phyloP scores from a whole-genome alignment of 2,113 vertebrate species.

The Burhinus bistriatus region DNA sequence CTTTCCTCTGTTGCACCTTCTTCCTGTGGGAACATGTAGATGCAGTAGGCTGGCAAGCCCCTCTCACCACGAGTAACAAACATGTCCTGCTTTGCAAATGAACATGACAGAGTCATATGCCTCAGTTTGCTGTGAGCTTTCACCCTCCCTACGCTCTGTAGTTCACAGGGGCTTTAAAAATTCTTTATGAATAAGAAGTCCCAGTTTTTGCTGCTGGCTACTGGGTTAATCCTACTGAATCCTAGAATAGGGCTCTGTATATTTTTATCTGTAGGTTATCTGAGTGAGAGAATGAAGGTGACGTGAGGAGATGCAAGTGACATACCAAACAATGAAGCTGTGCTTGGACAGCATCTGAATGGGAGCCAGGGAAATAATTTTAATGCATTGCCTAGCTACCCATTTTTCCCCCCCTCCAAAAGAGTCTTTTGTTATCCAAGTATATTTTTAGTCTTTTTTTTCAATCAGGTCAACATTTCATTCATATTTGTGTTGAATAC shows the following conservation, averaged over 20 bases:
- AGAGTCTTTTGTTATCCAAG: slow-evolving; percentile 22
- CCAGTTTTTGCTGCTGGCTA: background rate
- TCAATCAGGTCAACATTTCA: slow-evolving; percentile 52
- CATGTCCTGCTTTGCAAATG: background rate
- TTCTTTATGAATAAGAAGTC: background rate
- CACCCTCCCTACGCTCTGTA: background rate
- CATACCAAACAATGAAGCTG: slow-evolving; percentile 19
- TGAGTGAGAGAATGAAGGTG: slow-evolving; percentile 18
- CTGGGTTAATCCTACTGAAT: background rate
- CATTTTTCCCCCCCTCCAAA: background rate
- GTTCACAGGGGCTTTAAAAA: background rate
- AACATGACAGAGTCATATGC: background rate
- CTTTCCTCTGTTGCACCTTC: background rate
- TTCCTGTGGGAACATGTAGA: background rate
- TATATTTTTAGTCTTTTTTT: slow-evolving; percentile 32
- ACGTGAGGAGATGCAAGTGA: background rate
- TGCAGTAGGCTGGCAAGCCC: background rate
- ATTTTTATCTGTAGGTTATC: slow-evolving; percentile 24
- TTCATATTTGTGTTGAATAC: slow-evolving; percentile 36
- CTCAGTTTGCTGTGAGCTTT: background rate
- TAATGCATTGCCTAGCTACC: slow-evolving; percentile 40
- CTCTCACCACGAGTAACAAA: background rate
- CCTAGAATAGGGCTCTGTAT: background rate
- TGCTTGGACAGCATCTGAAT: slow-evolving; percentile 58
- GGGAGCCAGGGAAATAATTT: slow-evolving; percentile 33